A percentile compares a stretch with the other conserved stretches of the same genome.
Conservation (phyloP, 2,888 invertebrate genomes). For the Heliconius hortense region DNA sequence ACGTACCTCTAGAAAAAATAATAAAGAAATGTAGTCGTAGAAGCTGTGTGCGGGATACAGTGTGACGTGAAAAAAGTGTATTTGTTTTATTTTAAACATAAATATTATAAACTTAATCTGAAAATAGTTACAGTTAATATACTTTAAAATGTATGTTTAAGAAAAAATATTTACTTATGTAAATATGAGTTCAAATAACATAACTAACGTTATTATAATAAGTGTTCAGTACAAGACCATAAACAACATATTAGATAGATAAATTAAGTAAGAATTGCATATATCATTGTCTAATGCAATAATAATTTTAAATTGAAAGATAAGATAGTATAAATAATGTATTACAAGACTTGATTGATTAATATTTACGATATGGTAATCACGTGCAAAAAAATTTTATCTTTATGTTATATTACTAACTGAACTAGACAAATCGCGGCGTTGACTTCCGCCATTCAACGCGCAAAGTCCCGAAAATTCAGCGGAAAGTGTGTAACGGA, state of each 20-base stretch:
- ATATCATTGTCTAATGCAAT: neutral
- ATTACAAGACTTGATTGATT: neutral
- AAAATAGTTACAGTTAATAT: too few species aligned
- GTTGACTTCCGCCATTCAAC: too few species aligned
- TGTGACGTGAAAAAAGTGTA: too few species aligned
- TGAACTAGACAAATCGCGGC: too few species aligned
- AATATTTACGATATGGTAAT: conserved; percentile 4
- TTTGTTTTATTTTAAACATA: too few species aligned
- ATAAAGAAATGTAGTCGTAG: too few species aligned
- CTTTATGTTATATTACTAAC: neutral
- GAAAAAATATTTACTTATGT: neutral
- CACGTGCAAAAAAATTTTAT: neutral
- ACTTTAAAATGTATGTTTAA: neutral
- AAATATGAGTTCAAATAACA: neutral
- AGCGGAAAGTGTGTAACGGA: too few species aligned
- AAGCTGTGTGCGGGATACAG: too few species aligned
- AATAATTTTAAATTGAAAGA: conserved; percentile 1
- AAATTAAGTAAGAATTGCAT: neutral
- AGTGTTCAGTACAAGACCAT: neutral
- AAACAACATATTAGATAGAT: neutral
- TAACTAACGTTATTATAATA: neutral
- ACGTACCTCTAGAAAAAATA: too few species aligned
- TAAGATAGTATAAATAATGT: neutral
- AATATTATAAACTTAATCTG: too few species aligned
- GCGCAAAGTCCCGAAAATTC: too few species aligned